Percentiles rank a stretch among this genome's conserved stretches.
These are phyloP conservation scores for Dermochelys coriacea DNA, from an alignment of 2,797 vertebrate species.

Conservation along the genomic window DNA sequence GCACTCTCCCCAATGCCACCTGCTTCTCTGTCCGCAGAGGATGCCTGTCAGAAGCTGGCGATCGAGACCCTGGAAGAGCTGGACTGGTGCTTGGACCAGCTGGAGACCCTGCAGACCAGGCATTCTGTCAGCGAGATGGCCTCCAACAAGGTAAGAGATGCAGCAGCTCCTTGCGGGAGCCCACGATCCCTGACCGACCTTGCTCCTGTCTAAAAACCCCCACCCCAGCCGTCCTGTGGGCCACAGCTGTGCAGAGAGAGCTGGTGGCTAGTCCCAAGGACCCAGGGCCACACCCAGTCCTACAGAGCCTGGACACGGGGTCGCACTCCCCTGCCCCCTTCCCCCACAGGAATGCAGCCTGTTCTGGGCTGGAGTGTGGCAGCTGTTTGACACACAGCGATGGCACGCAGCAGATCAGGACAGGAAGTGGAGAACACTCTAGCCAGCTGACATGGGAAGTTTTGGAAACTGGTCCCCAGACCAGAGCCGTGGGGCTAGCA, in stretches of 20 bases:
- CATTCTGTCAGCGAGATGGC: conserved; percentile 97
- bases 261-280: neutral
- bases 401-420: neutral
- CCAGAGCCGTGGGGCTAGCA: neutral
- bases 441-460: neutral
- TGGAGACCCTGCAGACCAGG: conserved; percentile 94
- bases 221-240: neutral
- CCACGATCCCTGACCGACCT: too few species aligned
- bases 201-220: neutral
- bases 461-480: too few species aligned
- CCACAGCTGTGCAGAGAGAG: neutral
- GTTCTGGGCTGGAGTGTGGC: neutral
- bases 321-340: too few species aligned
- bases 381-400: neutral
- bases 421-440: neutral
- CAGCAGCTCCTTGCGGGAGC: neutral
- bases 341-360: neutral
- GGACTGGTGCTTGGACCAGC: conserved; percentile 97
- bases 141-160: conserved; percentile 90
- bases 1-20: neutral
- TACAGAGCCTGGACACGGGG: neutral
- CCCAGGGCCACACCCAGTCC: too few species aligned
- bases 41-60: conserved; percentile 88
- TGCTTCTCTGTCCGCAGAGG: conserved; percentile 82
- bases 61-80: conserved; percentile 93